Base-by-base conservation (phyloP, 2,888 invertebrate genomes). In the Synanthedon vespiformis region DNA sequence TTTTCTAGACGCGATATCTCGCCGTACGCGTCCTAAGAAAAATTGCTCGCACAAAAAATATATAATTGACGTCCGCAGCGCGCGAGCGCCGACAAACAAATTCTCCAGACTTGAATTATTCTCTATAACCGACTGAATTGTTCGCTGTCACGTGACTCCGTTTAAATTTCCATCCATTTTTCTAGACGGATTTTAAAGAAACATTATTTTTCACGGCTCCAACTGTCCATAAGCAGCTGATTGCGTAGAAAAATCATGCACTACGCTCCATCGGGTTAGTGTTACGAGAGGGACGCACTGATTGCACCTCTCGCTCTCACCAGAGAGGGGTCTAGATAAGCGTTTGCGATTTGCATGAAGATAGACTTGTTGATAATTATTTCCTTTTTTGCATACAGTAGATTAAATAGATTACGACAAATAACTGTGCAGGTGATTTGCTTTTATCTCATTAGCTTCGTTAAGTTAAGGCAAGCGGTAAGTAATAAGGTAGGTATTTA, bases 201-300 rank as follows among this genome's bases (percentile, higher is more conserved):
- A 40, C 44, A 44, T 50, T 27, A 34, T 41, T 65, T 67, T 65
- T 64, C 56, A 61, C 60, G 58, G 60, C 64, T 57, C 52, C 55
- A 60, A 57, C 67, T 63, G 61, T 61, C 65, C 59, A 60, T 5
- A 61, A 77, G 74, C 80, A 80, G 80, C 80, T 81, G 82, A 79
- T 74, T 64, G 61, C 59, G 58, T 62, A 73, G 73, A 77, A 77
- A 77, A 78, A 67, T 72, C 67, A 64, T 65, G 68, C 71, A 73
- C 61, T 68, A 78, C 81, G 85, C 72, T 80, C 77, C 68, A 76
- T 69, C 70, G 80, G 72, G 70, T 84, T 86, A 80, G 77, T 85
- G 65, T 83, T 80, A 65, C 83, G 75, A 69, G 51, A 58, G 80
- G 72, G 74, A 78, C 59, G 53, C 61, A 54, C 40, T 61, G 62